A percentile compares a stretch with the other conserved stretches of the same genome.
These are phyloP conservation scores for Trachelus iudaicus DNA, from an alignment of 2,888 invertebrate species.

Conservation along the genomic window DNA sequence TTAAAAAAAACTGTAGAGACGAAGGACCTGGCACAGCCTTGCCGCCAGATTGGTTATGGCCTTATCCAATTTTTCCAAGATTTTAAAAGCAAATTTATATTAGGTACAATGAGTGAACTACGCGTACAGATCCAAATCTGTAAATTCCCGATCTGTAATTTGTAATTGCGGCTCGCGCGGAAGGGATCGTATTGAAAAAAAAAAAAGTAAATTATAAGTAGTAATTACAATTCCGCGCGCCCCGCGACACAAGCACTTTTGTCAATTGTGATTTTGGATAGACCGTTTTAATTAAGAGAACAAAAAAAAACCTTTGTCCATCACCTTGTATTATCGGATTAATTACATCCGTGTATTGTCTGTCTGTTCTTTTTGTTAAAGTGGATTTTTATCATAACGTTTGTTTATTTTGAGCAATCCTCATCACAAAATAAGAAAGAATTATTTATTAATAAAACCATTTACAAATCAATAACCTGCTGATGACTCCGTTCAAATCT, in stretches of 20 bases:
- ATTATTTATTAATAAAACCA: conserved; percentile 66
- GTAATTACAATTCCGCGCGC: conserved; percentile 53
- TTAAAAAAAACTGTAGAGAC: conserved; percentile 37
- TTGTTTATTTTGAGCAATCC: conserved; percentile 63
- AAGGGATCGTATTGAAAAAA: conserved; percentile 33
- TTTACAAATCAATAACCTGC: conserved; percentile 57
- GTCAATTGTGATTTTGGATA: conserved; percentile 64
- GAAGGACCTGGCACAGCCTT: conserved; percentile 58
- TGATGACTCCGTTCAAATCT: conserved; percentile 24
- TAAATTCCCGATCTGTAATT: conserved; percentile 56
- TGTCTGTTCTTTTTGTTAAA: conserved; percentile 60
- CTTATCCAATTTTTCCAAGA: conserved; percentile 66
- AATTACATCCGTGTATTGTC: conserved; percentile 55
- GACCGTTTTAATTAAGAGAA: conserved; percentile 44
- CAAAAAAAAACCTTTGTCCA: conserved; percentile 43
- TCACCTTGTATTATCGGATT: conserved; percentile 43
- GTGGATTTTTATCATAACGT: conserved; percentile 61
- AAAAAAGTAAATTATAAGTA: conserved; percentile 39
- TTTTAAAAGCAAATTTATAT: conserved; percentile 62
- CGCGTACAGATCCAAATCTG: conserved; percentile 60
- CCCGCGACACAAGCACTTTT: conserved; percentile 57
- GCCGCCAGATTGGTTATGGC: conserved; percentile 65
- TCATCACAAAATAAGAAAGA: conserved; percentile 59
- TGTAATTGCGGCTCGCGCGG: conserved; percentile 58
- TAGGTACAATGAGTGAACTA: conserved; percentile 59